A percentile compares a stretch with the other conserved stretches of the same genome.
phyloP scores from a whole-genome alignment of 2,113 vertebrate species.

The Sphyrna mokarran region DNA sequence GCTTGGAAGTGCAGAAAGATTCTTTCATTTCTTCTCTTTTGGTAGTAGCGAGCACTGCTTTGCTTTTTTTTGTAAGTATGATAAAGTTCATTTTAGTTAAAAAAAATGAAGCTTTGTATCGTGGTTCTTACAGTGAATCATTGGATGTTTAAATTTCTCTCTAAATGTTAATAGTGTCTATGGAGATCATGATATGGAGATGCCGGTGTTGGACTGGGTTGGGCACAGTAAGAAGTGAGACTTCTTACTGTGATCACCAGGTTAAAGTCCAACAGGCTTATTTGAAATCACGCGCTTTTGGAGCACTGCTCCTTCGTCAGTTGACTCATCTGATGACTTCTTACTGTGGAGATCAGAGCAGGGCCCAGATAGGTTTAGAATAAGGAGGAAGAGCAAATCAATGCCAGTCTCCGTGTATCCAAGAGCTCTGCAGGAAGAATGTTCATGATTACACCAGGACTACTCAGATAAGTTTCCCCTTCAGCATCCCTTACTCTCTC shows the following conservation, averaged over 20 bases:
- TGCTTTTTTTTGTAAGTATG: too few species aligned
- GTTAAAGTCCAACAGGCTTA: too few species aligned
- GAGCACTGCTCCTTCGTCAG: too few species aligned
- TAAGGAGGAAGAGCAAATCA: background rate
- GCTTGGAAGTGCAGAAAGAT: too few species aligned
- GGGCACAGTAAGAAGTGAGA: too few species aligned
- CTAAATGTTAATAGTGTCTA: background rate
- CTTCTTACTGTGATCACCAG: too few species aligned
- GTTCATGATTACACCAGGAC: background rate
- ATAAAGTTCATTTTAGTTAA: background rate
- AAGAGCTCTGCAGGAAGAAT: background rate
- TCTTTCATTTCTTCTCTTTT: too few species aligned
- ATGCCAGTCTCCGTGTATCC: background rate
- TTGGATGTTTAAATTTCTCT: background rate
- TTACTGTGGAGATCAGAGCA: background rate
- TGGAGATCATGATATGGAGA: background rate
- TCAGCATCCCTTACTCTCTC: background rate
- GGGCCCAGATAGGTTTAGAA: background rate
- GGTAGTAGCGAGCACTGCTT: too few species aligned
- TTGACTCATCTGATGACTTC: too few species aligned
- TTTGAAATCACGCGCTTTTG: too few species aligned
- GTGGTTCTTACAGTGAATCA: background rate
- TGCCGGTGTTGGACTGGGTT: too few species aligned
- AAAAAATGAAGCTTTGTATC: background rate
- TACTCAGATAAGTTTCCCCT: background rate